Evolutionary conservation across 1,140 invertebrate species (phyloP), one percentile per base, ranked within the genome.

Genomic region (Pristionchus pacificus): DNA sequence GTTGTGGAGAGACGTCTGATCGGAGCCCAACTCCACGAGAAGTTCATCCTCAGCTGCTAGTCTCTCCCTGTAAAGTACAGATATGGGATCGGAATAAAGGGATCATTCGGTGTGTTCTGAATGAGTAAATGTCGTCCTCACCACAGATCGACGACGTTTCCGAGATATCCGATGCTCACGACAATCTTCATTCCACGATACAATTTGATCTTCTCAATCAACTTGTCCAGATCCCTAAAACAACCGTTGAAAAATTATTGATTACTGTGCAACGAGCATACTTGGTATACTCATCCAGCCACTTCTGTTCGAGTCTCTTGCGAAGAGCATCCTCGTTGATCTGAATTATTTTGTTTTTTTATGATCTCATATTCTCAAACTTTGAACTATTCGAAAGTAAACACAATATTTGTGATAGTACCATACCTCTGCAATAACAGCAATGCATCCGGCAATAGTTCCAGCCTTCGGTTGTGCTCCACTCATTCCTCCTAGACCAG

Each of bases 401-500:
- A 61, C 10, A 19, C 55, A 57, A 57, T 19, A 57, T 57, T 57
- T 57, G 19, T 57, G 55, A 19, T 19, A 57, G 55, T 19, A 14
- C n/a, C 38, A 69, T 77, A 90, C 89, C 85, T 90, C 89, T 24
- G 89, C 89, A 72, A 90, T 87, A 14, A 90, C 88, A 30, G 89
- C 89, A 60, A 90, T 83, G 80, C 89, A 90, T 10, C 89, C 89
- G 71, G 86, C 85, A 70, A 90, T 89, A 24, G 88, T 87, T 1
- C 89, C 87, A 2, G 89, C 89, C 83, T 90, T 90, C 1, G 89
- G 87, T 78, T 90, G 89, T 1, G 89, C 89, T 0, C 89, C 89
- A 78, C 88, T 89, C 89, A 90, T 90, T 49, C 89, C 89, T 30
- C 89, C 89, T 1, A 90, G 83, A 2, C 89, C 89, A n/a, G 89